These are phyloP conservation scores for Caenorhabditis remanei DNA, from an alignment of 1,140 invertebrate species.

Conservation along the genomic window DNA sequence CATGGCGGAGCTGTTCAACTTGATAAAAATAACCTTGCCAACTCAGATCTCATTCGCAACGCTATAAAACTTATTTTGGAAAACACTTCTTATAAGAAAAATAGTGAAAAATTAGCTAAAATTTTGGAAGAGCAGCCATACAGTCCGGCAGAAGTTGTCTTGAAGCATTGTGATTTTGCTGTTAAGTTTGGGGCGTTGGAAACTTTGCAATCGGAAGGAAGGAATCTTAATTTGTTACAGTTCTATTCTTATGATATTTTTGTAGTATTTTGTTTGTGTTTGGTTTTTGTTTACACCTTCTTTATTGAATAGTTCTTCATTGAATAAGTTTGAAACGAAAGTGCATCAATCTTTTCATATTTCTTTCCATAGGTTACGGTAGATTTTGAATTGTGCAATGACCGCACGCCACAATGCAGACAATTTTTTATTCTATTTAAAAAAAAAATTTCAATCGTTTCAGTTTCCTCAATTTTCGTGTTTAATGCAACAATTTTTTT, in stretches of 20 bases:
- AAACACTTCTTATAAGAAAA: neutral
- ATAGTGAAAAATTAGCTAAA: neutral
- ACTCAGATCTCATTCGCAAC: neutral
- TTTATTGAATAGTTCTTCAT: no score
- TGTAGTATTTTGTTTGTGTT: neutral
- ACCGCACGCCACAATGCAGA: no score
- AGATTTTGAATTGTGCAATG: no score
- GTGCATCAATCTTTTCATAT: no score
- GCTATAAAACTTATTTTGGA: slow-evolving; percentile 9
- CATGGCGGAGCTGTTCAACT: slow-evolving; percentile 49
- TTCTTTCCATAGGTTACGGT: no score
- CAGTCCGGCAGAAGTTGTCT: neutral
- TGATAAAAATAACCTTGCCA: slow-evolving; percentile 13
- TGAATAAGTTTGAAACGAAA: no score
- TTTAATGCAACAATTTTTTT: no score
- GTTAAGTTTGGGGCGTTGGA: neutral
- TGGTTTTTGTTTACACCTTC: no score
- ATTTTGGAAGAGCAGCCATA: neutral
- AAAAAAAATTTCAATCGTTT: no score
- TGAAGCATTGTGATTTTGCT: slow-evolving; percentile 22
- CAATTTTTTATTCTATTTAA: no score
- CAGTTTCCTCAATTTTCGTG: no score
- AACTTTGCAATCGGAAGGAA: slow-evolving; percentile 14
- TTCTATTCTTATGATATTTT: neutral
- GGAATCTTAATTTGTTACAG: neutral